Conservation (phyloP, 1,140 invertebrate genomes). For the Ephestia elutella region DNA sequence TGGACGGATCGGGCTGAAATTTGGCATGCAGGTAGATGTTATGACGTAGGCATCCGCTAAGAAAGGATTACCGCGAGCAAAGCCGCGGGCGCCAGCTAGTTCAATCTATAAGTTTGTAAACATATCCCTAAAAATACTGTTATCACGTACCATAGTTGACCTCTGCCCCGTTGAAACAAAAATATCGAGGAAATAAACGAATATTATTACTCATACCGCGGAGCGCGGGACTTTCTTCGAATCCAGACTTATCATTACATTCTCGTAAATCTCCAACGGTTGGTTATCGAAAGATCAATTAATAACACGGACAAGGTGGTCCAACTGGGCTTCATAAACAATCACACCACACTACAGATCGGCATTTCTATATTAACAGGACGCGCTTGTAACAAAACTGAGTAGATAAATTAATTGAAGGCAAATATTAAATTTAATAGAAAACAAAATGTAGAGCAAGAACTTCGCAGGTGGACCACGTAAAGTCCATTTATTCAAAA, state of each 20-base stretch:
- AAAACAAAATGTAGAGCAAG: no score
- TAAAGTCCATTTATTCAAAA: no score
- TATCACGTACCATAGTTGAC: not conserved
- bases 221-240: not conserved
- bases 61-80: no score
- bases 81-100: no score
- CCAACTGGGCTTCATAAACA: slow-evolving; percentile 41
- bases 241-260: not conserved
- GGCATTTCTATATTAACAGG: slow-evolving; percentile 49
- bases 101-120: not conserved
- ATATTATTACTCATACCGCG: not conserved
- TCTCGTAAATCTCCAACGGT: slow-evolving; percentile 7
- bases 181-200: not conserved
- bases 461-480: no score
- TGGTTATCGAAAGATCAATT: slow-evolving; percentile 54
- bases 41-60: no score
- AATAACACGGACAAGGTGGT: slow-evolving; percentile 56
- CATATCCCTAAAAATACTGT: not conserved
- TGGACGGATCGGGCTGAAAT: no score
- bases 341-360: slow-evolving; percentile 46
- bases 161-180: not conserved
- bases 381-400: not conserved
- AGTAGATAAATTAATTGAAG: no score
- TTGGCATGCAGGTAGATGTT: no score
- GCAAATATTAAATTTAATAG: no score